Conservation (phyloP, 1,140 invertebrate genomes). For the Branchinecta lindahli region DNA sequence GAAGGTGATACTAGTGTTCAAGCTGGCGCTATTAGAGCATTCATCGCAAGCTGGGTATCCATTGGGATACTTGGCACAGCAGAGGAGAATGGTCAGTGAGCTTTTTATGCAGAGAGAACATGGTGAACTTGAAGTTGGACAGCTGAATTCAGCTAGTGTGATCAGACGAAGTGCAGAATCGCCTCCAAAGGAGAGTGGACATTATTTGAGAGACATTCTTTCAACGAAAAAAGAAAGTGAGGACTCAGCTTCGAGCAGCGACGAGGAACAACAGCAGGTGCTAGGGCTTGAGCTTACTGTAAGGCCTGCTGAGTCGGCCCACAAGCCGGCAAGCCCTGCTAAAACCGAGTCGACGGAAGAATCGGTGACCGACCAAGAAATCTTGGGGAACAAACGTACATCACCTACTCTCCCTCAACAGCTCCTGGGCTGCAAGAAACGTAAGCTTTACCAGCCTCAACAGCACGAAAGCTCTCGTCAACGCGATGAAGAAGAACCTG, state of each 20-base stretch:
- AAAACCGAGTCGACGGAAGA: not conserved
- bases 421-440: constrained; percentile 75
- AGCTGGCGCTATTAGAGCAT: constrained; percentile 20
- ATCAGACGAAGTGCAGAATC: constrained; percentile 19
- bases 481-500: constrained; percentile 21
- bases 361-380: constrained; percentile 24
- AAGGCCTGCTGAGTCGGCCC: constrained; percentile 9
- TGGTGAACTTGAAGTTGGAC: not conserved
- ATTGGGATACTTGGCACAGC: constrained; percentile 13
- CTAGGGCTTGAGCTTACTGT: not conserved
- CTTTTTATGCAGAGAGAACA: not conserved
- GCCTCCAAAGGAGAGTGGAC: constrained; percentile 1
- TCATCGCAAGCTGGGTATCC: constrained; percentile 19
- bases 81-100: not conserved
- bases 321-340: not conserved
- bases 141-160: constrained; percentile 3
- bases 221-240: constrained; percentile 9
- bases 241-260: not conserved
- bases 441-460: constrained; percentile 91
- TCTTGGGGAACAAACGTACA: not conserved
- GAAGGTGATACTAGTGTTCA: constrained; percentile 2
- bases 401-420: not conserved
- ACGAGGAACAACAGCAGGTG: not conserved
- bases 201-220: constrained; percentile 3
- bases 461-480: constrained; percentile 49